These are phyloP conservation scores for Drosophila setosimentum DNA, from an alignment of 2,888 invertebrate genomes.

Conservation along the genomic window DNA sequence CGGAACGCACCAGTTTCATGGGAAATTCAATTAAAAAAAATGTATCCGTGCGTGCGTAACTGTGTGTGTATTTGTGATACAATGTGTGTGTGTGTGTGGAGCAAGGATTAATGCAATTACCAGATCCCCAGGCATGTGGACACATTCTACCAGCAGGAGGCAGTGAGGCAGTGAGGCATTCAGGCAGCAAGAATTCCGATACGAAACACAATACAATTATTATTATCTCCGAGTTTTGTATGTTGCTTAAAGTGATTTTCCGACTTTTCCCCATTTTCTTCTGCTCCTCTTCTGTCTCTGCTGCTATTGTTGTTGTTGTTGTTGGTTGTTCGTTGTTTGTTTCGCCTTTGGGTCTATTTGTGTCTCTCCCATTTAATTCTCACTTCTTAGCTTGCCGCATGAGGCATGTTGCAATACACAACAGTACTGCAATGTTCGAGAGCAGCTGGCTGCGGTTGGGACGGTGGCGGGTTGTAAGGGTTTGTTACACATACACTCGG, in stretches of 20 bases:
- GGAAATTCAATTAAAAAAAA: slow-evolving; percentile 74
- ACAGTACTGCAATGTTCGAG: slow-evolving; percentile 13
- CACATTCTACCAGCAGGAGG: slow-evolving; percentile 38
- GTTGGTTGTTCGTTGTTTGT: background rate
- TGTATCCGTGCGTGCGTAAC: slow-evolving; percentile 13
- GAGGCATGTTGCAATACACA: slow-evolving; percentile 60
- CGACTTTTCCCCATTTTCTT: slow-evolving; percentile 22
- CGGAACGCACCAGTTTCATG: slow-evolving; percentile 24
- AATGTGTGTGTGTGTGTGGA: slow-evolving; percentile 15
- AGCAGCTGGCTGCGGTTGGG: too few species aligned
- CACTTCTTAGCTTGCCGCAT: slow-evolving; percentile 37
- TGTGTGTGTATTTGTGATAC: background rate
- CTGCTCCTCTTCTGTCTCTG: too few species aligned
- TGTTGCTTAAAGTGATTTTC: slow-evolving; percentile 57
- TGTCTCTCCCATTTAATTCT: slow-evolving; percentile 8
- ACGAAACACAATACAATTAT: slow-evolving; percentile 69
- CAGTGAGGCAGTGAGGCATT: slow-evolving; percentile 23
- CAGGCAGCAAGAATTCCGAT: background rate
- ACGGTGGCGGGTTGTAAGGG: background rate
- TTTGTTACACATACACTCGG: background rate
- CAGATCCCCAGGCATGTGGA: slow-evolving; percentile 46
- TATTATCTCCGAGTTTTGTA: slow-evolving; percentile 50
- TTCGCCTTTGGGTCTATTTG: background rate
- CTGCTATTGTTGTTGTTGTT: background rate
- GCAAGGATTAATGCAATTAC: slow-evolving; percentile 71